A percentile compares a stretch with the other conserved stretches of the same genome.
These are phyloP conservation scores for Oryzias sinensis DNA, from an alignment of 2,797 vertebrate species.

Conservation along the genomic window DNA sequence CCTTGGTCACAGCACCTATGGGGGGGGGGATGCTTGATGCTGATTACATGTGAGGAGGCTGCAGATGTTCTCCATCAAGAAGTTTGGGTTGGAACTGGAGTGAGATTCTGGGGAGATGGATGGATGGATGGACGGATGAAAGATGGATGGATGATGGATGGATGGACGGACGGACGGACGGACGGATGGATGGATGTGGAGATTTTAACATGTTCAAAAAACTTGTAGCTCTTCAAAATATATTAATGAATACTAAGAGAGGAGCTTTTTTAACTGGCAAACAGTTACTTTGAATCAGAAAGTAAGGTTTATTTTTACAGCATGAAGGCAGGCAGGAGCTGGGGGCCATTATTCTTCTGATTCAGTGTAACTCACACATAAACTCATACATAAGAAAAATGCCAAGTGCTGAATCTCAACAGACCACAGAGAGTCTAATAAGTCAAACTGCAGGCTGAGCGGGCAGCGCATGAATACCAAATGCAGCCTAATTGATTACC, in stretches of 20 bases:
- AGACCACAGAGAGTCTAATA: conserved; percentile 65
- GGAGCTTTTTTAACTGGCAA: background rate
- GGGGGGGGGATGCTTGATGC: too few species aligned
- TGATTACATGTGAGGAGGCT: too few species aligned
- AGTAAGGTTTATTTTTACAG: background rate
- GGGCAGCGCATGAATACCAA: conserved; percentile 81
- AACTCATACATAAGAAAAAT: conserved; percentile 26
- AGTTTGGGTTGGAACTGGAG: too few species aligned
- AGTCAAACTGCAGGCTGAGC: conserved; percentile 71
- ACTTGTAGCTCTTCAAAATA: too few species aligned
- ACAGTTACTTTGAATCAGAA: background rate
- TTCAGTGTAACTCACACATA: conserved; percentile 14
- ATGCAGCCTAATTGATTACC: conserved; percentile 78
- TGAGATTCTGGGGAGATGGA: too few species aligned
- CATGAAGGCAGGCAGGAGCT: conserved; percentile 1
- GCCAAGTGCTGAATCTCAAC: conserved; percentile 34
- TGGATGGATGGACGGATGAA: too few species aligned
- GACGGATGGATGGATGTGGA: too few species aligned
- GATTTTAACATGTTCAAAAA: too few species aligned
- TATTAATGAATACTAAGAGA: background rate
- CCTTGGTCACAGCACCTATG: too few species aligned
- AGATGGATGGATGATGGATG: too few species aligned
- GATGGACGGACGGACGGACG: too few species aligned
- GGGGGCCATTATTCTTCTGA: conserved; percentile 5
- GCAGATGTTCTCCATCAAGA: too few species aligned